Conservation (phyloP, 2,113 vertebrate genomes). For the Todiramphus saurophagus region DNA sequence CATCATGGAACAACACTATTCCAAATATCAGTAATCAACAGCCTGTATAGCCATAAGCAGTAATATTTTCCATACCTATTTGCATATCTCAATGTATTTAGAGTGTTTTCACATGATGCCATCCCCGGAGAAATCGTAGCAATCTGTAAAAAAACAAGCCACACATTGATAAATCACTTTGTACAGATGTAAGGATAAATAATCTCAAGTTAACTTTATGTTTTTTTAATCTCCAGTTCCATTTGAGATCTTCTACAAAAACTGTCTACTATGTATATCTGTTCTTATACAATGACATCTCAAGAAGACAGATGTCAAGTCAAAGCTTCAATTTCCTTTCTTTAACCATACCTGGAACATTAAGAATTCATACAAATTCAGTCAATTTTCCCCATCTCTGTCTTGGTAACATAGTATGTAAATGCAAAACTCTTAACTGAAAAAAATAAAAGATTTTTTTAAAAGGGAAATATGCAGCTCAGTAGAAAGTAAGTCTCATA, state of each 20-base stretch:
- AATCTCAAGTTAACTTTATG: background rate
- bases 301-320: background rate
- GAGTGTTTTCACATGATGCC: slow-evolving; percentile 98
- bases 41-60: background rate
- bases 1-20: background rate
- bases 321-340: background rate
- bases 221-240: background rate
- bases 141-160: slow-evolving; percentile 78
- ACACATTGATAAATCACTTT: slow-evolving; percentile 10
- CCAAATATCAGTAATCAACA: background rate
- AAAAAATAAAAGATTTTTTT: background rate
- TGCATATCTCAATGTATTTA: slow-evolving; percentile 97
- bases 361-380: background rate
- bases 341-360: background rate
- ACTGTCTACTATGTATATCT: background rate
- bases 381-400: background rate
- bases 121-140: slow-evolving; percentile 98
- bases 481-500: background rate
- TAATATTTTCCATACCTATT: slow-evolving; percentile 85
- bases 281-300: background rate
- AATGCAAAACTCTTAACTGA: background rate
- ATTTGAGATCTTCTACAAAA: background rate
- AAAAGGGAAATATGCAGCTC: background rate
- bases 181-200: background rate
- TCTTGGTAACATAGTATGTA: background rate